Conservation (phyloP, 2,888 invertebrate genomes). For the Celastrina argiolus region DNA sequence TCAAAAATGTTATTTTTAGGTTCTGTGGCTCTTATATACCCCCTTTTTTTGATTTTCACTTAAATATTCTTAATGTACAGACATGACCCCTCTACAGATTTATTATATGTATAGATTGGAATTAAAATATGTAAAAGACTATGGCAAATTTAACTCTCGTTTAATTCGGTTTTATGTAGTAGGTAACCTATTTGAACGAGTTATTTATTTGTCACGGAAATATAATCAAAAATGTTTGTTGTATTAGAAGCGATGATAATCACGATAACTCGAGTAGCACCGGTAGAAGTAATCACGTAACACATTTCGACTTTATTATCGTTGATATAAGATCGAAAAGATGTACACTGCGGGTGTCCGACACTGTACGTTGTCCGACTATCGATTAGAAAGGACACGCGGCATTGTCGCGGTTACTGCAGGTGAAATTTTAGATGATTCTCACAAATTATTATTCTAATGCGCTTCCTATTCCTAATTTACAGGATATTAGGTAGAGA, state of each 20-base stretch:
- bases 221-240: neutral
- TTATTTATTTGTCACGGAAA: too few relatives aligned
- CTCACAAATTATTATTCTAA: neutral
- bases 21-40: too few relatives aligned
- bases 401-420: neutral
- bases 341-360: neutral
- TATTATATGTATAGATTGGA: too few relatives aligned
- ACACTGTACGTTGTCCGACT: neutral
- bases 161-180: too few relatives aligned
- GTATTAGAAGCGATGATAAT: neutral
- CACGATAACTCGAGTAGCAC: neutral
- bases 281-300: neutral
- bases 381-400: slow-evolving; percentile 2
- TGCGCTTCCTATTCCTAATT: too few relatives aligned
- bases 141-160: too few relatives aligned
- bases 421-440: neutral
- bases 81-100: too few relatives aligned
- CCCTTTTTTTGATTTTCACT: too few relatives aligned
- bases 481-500: too few relatives aligned
- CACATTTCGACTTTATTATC: neutral
- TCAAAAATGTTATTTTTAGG: too few relatives aligned
- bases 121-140: neutral
- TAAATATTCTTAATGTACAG: too few relatives aligned
- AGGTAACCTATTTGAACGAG: too few relatives aligned
- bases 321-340: neutral